A percentile compares a stretch with the other conserved stretches of the same genome.
These are phyloP conservation scores for Bubo scandiacus DNA, from an alignment of 2,113 vertebrate species.

Conservation along the genomic window DNA sequence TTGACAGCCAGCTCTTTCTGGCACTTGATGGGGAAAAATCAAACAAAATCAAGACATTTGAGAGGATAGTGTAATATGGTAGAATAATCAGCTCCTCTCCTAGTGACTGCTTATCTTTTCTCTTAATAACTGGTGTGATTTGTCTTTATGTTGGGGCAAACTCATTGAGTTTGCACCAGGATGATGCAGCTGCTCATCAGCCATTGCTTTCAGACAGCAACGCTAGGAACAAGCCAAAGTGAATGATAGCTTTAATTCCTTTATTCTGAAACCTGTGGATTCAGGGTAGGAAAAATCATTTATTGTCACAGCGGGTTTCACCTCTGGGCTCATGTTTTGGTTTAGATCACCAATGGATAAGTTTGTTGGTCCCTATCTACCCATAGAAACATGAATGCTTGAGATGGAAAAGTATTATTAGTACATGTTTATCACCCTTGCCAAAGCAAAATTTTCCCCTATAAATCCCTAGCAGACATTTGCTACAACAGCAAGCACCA, in stretches of 20 bases:
- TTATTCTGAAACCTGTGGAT: slow-evolving; percentile 1
- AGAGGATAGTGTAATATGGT: neutral
- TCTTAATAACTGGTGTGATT: neutral
- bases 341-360: neutral
- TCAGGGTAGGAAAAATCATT: neutral
- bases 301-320: neutral
- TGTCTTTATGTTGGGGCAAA: neutral
- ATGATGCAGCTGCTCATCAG: neutral
- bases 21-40: slow-evolving; percentile 16
- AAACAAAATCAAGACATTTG: slow-evolving; percentile 19
- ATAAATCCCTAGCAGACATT: neutral
- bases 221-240: neutral
- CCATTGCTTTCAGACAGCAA: neutral
- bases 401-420: neutral
- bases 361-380: neutral
- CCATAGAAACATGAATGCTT: neutral
- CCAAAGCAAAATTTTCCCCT: neutral
- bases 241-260: neutral
- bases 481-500: neutral
- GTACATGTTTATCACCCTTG: neutral
- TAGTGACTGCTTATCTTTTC: neutral
- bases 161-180: neutral
- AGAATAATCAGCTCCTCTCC: neutral
- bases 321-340: neutral
- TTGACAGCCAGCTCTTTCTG: slow-evolving; percentile 37